These are phyloP conservation scores for Elegia similella DNA, from an alignment of 2,888 invertebrate genomes.

Conservation along the genomic window DNA sequence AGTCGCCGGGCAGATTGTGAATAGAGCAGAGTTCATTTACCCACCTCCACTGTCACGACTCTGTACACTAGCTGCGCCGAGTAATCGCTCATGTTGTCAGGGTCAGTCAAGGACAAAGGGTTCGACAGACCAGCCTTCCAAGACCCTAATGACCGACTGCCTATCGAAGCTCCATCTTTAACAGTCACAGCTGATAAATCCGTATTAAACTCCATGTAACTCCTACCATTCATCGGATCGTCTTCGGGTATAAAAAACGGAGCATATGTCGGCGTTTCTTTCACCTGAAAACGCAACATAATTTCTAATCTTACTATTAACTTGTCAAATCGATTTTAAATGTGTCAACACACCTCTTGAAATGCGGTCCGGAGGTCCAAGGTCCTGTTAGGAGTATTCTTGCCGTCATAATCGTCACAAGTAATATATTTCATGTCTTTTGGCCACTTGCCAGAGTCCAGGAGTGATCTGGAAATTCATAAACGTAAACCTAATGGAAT, in stretches of 20 bases:
- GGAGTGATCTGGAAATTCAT: slow-evolving; percentile 83
- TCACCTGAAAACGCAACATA: slow-evolving; percentile 57
- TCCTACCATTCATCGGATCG: slow-evolving; percentile 85
- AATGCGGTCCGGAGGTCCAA: slow-evolving; percentile 87
- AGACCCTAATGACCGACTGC: slow-evolving; percentile 85
- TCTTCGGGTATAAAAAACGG: slow-evolving; percentile 83
- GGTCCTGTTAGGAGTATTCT: slow-evolving; percentile 87
- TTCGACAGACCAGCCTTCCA: slow-evolving; percentile 90
- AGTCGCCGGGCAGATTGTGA: slow-evolving; percentile 49
- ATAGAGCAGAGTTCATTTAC: slow-evolving; percentile 66
- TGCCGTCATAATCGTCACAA: slow-evolving; percentile 90
- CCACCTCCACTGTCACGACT: slow-evolving; percentile 91
- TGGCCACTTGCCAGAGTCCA: slow-evolving; percentile 88
- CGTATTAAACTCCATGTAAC: slow-evolving; percentile 89
- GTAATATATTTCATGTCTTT: slow-evolving; percentile 87
- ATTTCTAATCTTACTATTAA: slow-evolving; percentile 2
- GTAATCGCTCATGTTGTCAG: slow-evolving; percentile 86
- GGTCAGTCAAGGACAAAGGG: slow-evolving; percentile 84
- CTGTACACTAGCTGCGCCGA: slow-evolving; percentile 92
- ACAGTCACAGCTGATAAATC: slow-evolving; percentile 87
- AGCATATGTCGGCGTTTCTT: slow-evolving; percentile 87
- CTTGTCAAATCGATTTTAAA: slow-evolving; percentile 20
- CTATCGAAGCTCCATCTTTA: slow-evolving; percentile 87
- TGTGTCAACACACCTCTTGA: slow-evolving; percentile 79
- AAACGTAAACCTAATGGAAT: slow-evolving; percentile 67